Conservation (phyloP, 2,113 vertebrate genomes). For the Salvelinus fontinalis region DNA sequence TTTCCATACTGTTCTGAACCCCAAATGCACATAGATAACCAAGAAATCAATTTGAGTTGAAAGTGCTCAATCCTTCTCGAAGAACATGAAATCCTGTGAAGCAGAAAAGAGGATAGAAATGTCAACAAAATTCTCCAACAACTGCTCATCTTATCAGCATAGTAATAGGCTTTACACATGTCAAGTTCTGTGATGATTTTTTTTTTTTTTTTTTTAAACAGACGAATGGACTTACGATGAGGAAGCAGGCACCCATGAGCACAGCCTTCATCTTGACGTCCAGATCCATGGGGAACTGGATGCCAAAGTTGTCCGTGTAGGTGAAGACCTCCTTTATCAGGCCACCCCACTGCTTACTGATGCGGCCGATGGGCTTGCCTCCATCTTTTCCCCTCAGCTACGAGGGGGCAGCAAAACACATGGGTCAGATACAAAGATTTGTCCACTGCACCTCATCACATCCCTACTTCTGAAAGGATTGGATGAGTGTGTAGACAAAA, state of each 20-base stretch:
- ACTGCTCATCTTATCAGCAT: background rate
- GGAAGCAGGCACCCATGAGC: constrained; percentile 87
- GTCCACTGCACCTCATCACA: no score
- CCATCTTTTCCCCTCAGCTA: constrained; percentile 80
- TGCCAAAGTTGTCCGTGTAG: constrained; percentile 86
- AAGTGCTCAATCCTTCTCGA: constrained; percentile 70
- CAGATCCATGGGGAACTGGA: constrained; percentile 87
- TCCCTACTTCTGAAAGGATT: no score
- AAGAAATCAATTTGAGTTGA: no score
- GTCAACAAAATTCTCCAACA: background rate
- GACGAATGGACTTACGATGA: constrained; percentile 79
- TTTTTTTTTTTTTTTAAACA: background rate
- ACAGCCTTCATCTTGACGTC: constrained; percentile 88
- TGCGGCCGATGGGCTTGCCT: constrained; percentile 74
- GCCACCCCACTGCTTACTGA: constrained; percentile 90
- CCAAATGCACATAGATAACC: no score
- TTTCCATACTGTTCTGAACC: no score
- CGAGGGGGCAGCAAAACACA: background rate
- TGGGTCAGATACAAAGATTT: background rate
- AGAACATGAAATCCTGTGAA: constrained; percentile 87
- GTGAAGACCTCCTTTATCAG: constrained; percentile 83
- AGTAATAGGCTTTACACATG: background rate
- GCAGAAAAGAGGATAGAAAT: background rate
- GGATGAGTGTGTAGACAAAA: background rate
- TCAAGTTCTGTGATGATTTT: background rate